These are phyloP conservation scores for Styela clava DNA, from an alignment of 23 tunicate genomes.

Conservation along the genomic window DNA sequence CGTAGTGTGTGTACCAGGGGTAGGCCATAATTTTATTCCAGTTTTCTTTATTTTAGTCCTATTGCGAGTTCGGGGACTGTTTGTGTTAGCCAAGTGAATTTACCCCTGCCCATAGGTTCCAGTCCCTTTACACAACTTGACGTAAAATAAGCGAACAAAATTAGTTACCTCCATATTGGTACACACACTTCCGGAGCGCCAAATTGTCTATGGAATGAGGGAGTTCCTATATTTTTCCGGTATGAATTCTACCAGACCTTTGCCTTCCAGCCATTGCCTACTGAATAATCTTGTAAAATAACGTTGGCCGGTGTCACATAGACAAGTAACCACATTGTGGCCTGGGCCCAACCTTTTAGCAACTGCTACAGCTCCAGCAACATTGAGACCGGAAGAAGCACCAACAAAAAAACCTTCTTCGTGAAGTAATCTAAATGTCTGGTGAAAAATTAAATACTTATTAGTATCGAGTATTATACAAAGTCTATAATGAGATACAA, in stretches of 20 bases:
- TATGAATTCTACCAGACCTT: slow-evolving; percentile 51
- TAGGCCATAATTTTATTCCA: too few species aligned
- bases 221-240: slow-evolving; percentile 60
- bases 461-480: too few species aligned
- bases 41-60: too few species aligned
- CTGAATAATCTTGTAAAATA: slow-evolving; percentile 87
- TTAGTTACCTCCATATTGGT: too few species aligned
- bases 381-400: slow-evolving; percentile 93
- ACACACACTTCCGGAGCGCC: too few species aligned
- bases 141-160: too few species aligned
- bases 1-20: too few species aligned
- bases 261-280: slow-evolving; percentile 67
- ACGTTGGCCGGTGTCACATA: slow-evolving; percentile 93
- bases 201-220: slow-evolving; percentile 35
- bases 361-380: slow-evolving; percentile 67
- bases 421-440: slow-evolving; percentile 91
- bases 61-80: too few species aligned
- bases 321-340: slow-evolving; percentile 88
- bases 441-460: slow-evolving; percentile 4
- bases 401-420: slow-evolving; percentile 96
- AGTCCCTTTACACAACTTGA: too few species aligned
- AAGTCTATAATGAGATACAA: too few species aligned
- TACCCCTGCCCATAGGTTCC: too few species aligned
- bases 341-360: slow-evolving; percentile 84
- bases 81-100: too few species aligned